Conservation (phyloP, 2,888 invertebrate species). For the Agonopterix arenella region DNA sequence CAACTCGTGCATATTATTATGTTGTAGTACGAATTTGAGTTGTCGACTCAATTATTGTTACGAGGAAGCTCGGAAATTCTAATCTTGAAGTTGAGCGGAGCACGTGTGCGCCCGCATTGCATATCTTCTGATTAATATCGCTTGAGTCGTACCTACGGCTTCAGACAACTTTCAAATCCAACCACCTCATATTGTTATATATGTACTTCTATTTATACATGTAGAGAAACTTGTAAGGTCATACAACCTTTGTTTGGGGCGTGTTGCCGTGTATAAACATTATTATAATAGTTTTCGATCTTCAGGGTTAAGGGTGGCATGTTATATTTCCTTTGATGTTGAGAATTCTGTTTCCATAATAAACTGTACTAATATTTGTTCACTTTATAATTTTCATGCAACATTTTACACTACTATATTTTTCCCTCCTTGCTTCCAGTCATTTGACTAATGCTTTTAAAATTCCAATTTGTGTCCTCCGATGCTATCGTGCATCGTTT, state of each 20-base stretch:
- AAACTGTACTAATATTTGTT: no score
- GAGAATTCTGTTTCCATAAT: no score
- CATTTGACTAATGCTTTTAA: slow-evolving; percentile 40
- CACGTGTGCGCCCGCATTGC: slow-evolving; percentile 45
- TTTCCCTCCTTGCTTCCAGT: slow-evolving; percentile 19
- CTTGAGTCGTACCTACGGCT: slow-evolving; percentile 31
- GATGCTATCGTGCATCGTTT: slow-evolving; percentile 43
- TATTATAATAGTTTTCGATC: no score
- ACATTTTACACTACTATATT: no score
- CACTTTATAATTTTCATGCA: no score
- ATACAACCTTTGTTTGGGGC: not conserved
- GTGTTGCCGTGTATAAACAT: not conserved
- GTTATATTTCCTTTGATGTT: no score
- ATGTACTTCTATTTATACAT: not conserved
- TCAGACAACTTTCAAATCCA: slow-evolving; percentile 49
- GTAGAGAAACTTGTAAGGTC: not conserved
- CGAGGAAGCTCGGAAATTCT: slow-evolving; percentile 48
- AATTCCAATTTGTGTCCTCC: slow-evolving; percentile 42
- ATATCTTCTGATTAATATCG: slow-evolving; percentile 68
- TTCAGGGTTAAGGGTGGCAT: no score
- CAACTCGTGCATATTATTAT: not conserved
- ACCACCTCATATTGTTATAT: not conserved
- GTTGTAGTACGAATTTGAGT: slow-evolving; percentile 33
- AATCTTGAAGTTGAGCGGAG: slow-evolving; percentile 50
- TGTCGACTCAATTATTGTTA: slow-evolving; percentile 61